These are phyloP conservation scores for Sitobion miscanthi DNA, from an alignment of 1,140 invertebrate genomes.

Conservation along the genomic window DNA sequence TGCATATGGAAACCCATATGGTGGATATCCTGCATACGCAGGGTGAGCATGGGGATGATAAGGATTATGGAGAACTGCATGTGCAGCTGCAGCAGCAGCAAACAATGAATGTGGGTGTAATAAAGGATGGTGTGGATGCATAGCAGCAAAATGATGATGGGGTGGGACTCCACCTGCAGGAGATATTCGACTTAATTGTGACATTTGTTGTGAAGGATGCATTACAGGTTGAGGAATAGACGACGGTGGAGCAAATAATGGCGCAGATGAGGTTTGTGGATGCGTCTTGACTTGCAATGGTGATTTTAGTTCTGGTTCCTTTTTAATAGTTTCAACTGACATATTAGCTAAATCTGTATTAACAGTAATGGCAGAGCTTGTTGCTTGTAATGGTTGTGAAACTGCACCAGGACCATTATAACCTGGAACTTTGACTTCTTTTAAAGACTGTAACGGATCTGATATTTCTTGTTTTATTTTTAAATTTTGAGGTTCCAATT, in stretches of 20 bases:
- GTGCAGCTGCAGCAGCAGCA: conserved; percentile 69
- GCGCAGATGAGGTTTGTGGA: conserved; percentile 44
- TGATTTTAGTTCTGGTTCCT: conserved; percentile 69
- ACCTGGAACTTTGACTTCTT: conserved; percentile 82
- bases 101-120: conserved; percentile 74
- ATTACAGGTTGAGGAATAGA: conserved; percentile 74
- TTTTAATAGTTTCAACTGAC: conserved; percentile 75
- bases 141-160: conserved; percentile 69
- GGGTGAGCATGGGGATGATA: conserved; percentile 70
- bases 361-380: conserved; percentile 57
- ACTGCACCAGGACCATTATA: conserved; percentile 64
- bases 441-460: conserved; percentile 78
- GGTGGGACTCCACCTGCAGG: conserved; percentile 72
- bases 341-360: conserved; percentile 59
- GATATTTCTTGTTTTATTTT: conserved; percentile 80
- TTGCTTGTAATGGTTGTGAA: conserved; percentile 61
- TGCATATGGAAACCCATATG: conserved; percentile 74
- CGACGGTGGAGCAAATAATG: conserved; percentile 65
- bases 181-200: conserved; percentile 64
- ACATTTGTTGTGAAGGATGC: conserved; percentile 73
- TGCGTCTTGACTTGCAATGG: conserved; percentile 39
- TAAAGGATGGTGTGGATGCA: conserved; percentile 73
- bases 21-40: conserved; percentile 73
- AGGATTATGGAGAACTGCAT: conserved; percentile 61
- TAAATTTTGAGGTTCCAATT: conserved; percentile 75